Conservation (phyloP, 2,797 vertebrate genomes). For the Gila robusta region DNA sequence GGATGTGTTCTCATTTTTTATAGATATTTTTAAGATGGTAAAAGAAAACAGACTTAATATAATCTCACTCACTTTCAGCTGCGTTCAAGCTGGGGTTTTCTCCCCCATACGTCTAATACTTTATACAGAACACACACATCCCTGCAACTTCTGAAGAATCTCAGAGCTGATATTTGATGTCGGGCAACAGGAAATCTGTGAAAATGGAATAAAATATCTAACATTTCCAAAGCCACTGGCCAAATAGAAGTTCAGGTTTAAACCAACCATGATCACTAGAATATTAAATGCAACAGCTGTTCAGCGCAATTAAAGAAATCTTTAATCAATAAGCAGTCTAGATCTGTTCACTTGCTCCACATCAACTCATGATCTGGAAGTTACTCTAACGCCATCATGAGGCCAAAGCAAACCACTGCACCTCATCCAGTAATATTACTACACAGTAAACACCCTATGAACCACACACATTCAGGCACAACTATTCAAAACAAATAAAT, state of each 20-base stretch:
- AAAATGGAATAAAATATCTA: background rate
- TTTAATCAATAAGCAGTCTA: background rate
- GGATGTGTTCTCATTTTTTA: background rate
- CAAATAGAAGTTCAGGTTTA: background rate
- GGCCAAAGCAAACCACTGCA: conserved; percentile 26
- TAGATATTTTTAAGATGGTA: background rate
- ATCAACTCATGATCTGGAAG: background rate
- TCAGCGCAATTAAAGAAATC: background rate
- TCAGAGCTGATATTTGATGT: background rate
- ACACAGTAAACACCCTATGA: background rate
- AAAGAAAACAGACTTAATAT: background rate
- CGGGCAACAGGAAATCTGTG: background rate
- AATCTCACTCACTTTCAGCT: background rate
- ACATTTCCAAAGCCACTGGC: background rate
- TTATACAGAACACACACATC: background rate
- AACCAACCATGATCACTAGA: background rate
- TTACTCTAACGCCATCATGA: conserved; percentile 51
- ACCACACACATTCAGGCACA: background rate
- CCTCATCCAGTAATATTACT: too few species aligned
- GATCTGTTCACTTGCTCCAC: background rate
- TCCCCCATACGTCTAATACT: background rate
- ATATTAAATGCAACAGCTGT: background rate
- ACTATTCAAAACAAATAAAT: background rate
- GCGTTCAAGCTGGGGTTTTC: background rate
- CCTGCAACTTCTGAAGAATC: background rate